Evolutionary conservation across 2,888 invertebrate species (phyloP).

Genomic region (Clusia tigrina): DNA sequence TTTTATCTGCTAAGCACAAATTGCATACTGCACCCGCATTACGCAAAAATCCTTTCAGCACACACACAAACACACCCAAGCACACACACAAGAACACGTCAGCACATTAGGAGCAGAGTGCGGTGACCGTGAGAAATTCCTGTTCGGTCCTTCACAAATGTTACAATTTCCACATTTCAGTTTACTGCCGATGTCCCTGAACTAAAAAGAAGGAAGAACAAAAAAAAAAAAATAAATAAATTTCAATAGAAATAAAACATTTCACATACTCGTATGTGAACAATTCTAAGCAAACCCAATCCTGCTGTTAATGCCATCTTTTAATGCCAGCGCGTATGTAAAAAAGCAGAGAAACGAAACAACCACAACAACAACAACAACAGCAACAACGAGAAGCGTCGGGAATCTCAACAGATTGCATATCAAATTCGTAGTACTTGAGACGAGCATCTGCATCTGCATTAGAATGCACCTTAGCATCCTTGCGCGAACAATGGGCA

Average conservation of each 20-base stretch:
- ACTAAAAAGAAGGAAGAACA: no score
- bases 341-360: not conserved
- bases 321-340: not conserved
- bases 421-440: not conserved
- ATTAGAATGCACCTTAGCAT: conserved; percentile 1
- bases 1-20: not conserved
- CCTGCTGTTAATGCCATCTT: not conserved
- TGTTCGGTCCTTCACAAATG: not conserved
- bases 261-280: conserved; percentile 8
- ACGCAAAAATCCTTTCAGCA: not conserved
- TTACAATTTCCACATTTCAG: not conserved
- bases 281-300: not conserved
- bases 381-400: no score
- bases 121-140: not conserved
- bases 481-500: not conserved
- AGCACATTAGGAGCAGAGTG: not conserved
- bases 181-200: no score
- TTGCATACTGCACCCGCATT: conserved; percentile 24
- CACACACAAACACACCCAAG: not conserved
- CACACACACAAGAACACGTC: not conserved
- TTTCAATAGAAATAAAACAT: not conserved
- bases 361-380: not conserved
- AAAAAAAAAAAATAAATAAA: no score
- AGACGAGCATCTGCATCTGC: not conserved
- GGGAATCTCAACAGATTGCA: conserved; percentile 4